Conservation (phyloP, 2,888 invertebrate genomes). For the Chelonus formosanus region DNA sequence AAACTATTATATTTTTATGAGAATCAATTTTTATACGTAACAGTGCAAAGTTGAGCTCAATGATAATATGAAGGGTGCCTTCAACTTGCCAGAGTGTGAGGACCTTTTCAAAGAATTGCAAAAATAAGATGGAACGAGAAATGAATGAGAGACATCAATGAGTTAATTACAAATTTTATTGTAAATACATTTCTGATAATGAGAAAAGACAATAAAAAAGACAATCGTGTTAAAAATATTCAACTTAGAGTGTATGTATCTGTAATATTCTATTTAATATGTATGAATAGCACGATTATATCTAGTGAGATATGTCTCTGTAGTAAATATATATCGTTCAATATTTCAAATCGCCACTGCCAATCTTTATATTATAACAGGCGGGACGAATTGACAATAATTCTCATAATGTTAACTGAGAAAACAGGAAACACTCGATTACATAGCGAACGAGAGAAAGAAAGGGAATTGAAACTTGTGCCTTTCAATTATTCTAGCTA, state of each 20-base stretch:
- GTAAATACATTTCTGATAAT: constrained; percentile 52
- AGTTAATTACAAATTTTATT: constrained; percentile 52
- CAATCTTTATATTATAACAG: constrained; percentile 21
- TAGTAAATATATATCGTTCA: constrained; percentile 22
- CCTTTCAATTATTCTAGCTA: constrained; percentile 49
- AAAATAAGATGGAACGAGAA: constrained; percentile 13
- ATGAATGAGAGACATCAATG: no score
- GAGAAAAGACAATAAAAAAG: constrained; percentile 30
- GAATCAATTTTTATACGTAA: no score
- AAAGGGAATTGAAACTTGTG: constrained; percentile 48
- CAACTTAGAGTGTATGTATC: constrained; percentile 49
- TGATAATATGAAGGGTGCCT: constrained; percentile 56
- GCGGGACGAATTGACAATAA: constrained; percentile 4
- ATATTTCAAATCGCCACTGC: constrained; percentile 31
- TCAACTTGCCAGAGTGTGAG: constrained; percentile 61
- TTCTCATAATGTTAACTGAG: no score
- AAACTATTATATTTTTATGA: no score
- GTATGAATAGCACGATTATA: constrained; percentile 40
- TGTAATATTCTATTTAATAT: constrained; percentile 13
- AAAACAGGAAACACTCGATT: constrained; percentile 19
- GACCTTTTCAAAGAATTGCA: constrained; percentile 36
- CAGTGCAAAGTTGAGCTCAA: constrained; percentile 49
- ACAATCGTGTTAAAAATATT: constrained; percentile 50
- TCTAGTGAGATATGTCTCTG: constrained; percentile 38
- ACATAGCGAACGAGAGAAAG: constrained; percentile 10